Evolutionary conservation across 37 sponge, comb jelly and placozoan species (phyloP), one percentile per base, ranked within the genome.

Genomic region (Beroe forskalii): DNA sequence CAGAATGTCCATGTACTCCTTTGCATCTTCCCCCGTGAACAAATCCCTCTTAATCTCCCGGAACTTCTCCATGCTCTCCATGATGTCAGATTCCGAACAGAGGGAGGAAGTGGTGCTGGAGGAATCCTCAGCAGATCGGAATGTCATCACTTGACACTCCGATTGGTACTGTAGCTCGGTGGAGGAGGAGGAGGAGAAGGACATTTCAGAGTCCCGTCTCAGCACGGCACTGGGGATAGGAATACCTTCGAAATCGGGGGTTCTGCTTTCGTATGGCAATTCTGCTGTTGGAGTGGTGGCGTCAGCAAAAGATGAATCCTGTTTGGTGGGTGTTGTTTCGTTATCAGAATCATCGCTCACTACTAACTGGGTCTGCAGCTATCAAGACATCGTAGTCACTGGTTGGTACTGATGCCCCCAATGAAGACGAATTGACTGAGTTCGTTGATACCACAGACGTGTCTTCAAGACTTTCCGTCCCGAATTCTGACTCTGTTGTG

Each of bases 51-150:
- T 69, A 33, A 69, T 69, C 32, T 28, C 38, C 1, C 32, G 1
- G 38, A 28, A 69, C 35, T 32, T 27, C 38, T 17, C 33, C 72
- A 69, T 69, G 72, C 72, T 69, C 19, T 69, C 72, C 38, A 14
- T 1, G 1, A 69, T 12, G 32, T 69, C 72, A 69, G 72, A 36
- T 36, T 31, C 72, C 0, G 72, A 69, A 17, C 72, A 69, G 20
- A 69, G 28, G 6, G 72, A 69, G 4, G 72, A 69, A 69, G 9
- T 19, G 4, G 27, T 20, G 17, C 72, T 69, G 6, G 27, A 27
- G 33, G 14, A 6, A 1, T 28, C 38, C 17, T 32, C 38, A 36
- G 72, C 38, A 19, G 38, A 14, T 14, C 17, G 32, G 35, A 32
- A 32, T 6, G 27, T 9, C 38, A 36, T 32, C 6, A 69, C 38